Base-by-base conservation (phyloP, 2,113 vertebrate species). In the Coreoperca whiteheadi region DNA sequence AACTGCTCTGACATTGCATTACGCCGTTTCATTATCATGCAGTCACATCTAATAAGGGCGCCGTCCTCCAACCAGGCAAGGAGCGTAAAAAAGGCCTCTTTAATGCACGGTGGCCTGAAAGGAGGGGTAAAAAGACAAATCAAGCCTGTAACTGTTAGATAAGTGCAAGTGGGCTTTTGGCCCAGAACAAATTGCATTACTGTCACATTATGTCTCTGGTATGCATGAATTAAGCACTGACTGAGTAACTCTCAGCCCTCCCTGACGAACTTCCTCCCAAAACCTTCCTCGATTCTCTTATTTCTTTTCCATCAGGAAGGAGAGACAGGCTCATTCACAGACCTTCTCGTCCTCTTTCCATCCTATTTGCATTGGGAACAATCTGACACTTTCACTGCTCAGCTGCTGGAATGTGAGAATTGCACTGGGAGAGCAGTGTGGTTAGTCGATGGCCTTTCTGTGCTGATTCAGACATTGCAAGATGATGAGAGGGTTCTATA, bases 181-280 rank as follows among this genome's bases (percentile, higher is more conserved):
- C 93, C 92, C 87, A 91, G 87, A 92, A 90, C 91, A 93, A 94
- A 94, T 94, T 93, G 78, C 91, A 94, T 95, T 93, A 94, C 93
- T 94, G 94, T 94, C 92, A 92, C 91, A 92, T 95, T 93, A 93
- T 91, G 91, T 93, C 81, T 41, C 67, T 75, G 79, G 86, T 91
- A 94, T 91, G 92, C 93, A 95, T 92, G 87, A 91, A 94, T 94
- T 93, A 94, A 87, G 79, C 80, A 82, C 75, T 90, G 86, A 81
- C 89, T 85, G 82, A 69, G 70, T 61, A 81, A 89, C 87, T 91
- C 79, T 79, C 65, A 80, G 54, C 63, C 60, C 71, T 79, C 59
- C 50, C 54, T 74, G 75, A 81, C 67, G 71, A 72, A 78, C 85
- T 87, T 83, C 66, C 79, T 72, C 37, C 54, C 39, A 69, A 83